Conservation (phyloP, 2,888 invertebrate species). For the Ophion obscuratus region DNA sequence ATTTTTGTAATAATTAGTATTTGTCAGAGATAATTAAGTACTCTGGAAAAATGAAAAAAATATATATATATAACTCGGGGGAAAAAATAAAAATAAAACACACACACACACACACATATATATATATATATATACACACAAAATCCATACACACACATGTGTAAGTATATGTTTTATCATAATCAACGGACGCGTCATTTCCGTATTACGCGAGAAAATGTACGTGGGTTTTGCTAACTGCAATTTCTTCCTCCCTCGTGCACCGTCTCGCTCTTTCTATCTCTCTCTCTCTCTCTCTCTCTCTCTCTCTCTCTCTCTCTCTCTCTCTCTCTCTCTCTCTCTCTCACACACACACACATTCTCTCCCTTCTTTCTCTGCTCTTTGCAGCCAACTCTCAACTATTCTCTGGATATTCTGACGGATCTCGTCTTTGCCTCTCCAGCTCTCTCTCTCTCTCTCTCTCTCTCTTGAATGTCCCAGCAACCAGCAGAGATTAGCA, state of each 20-base stretch:
- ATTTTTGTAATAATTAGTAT: no score
- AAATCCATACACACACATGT: neutral
- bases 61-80: neutral
- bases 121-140: neutral
- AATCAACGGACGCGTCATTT: conserved; percentile 52
- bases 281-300: conserved; percentile 4
- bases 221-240: conserved; percentile 50
- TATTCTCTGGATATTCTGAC: conserved; percentile 26
- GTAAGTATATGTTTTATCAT: conserved; percentile 8
- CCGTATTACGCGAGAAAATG: conserved; percentile 54
- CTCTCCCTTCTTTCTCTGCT: neutral
- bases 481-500: conserved; percentile 61
- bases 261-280: neutral
- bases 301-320: conserved; percentile 22
- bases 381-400: conserved; percentile 20
- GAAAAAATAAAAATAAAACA: neutral
- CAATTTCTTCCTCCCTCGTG: neutral
- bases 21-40: no score
- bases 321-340: conserved; percentile 15
- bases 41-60: no score
- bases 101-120: no score
- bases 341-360: neutral
- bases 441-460: conserved; percentile 7
- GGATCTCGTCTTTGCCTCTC: conserved; percentile 42
- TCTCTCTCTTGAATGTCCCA: conserved; percentile 25